phyloP scores from a whole-genome alignment of 2,797 vertebrate genomes.

The Poecilia wingei region DNA sequence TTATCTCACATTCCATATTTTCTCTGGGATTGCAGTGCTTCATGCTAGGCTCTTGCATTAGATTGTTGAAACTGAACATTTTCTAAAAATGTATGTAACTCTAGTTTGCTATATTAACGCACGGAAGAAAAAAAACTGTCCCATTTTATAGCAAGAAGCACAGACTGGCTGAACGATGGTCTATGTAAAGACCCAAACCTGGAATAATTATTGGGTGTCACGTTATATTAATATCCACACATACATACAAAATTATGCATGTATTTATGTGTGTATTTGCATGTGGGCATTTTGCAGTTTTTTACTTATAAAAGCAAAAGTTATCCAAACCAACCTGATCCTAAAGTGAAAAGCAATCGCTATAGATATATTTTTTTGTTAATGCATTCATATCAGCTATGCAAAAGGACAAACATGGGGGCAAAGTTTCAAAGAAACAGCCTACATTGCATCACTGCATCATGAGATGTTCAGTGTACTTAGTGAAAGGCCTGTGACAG shows the following conservation, averaged over 20 bases:
- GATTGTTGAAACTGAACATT: not conserved
- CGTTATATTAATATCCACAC: not conserved
- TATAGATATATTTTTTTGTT: not conserved
- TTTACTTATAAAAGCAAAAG: not conserved
- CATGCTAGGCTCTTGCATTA: not conserved
- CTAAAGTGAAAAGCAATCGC: not conserved
- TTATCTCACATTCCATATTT: conserved; percentile 12
- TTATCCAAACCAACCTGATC: not conserved
- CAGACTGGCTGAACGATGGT: not conserved
- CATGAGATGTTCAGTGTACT: not conserved
- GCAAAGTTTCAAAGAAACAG: conserved; percentile 4
- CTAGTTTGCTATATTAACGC: not conserved
- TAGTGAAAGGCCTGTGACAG: conserved; percentile 7
- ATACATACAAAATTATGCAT: not conserved
- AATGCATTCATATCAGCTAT: not conserved
- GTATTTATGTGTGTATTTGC: no score
- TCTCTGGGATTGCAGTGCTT: not conserved
- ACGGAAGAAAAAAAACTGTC: not conserved
- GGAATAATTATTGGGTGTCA: not conserved
- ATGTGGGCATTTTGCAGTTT: not conserved
- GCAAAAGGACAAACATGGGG: not conserved
- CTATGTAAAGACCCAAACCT: not conserved
- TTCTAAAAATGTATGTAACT: not conserved
- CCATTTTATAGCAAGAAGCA: not conserved
- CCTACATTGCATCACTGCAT: not conserved